Evolutionary conservation across 2,797 vertebrate genomes (phyloP), one percentile per base, ranked within the genome.

Genomic region (Coilia nasus): DNA sequence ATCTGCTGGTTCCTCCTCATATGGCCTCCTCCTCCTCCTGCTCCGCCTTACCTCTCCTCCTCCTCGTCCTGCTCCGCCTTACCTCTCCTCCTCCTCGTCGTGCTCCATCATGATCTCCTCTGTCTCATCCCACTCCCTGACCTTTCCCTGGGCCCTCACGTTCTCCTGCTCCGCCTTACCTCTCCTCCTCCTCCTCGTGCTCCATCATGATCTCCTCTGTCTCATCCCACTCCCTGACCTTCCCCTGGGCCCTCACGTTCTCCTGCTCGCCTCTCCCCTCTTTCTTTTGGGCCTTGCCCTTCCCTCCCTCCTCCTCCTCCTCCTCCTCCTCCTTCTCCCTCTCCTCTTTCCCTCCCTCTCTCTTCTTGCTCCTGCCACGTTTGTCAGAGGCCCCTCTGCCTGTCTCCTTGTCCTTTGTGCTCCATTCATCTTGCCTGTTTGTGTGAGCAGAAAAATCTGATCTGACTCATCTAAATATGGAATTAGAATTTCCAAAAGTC

Each of bases 261-360:
- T 64, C 60, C 60, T 7, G 35, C 41, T 50, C 44, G 15, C 1
- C 25, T 17, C 41, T 25, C 35, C 17, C n/a, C 7, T 23, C 23
- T 9, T 2, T 19, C 83, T 15, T 28, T 23, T 31, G 14, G 23
- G 3, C 62, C 62, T 28, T 71, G 0, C 23, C 15, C 17, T 31
- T 25, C 46, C 50, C 41, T 19, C 17, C 31, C 60, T 21, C 28
- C 31, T 50, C 35, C 41, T 84, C 86, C 91, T 84, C 50, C 87
- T 28, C 15, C 59, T 62, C 57, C 0, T 62, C 41, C 59, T 28
- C 41, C 50, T 23, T 6, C 23, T 28, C 57, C 57, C 84, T 59
- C 87, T 88, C 54, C 56, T 47, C 57, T 19, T 25, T 10, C 54
- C 71, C 23, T 6, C 57, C 46, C 41, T 60, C 56, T 2, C 0